These are phyloP conservation scores for Chaetura pelagica DNA, from an alignment of 2,113 vertebrate species.

Conservation along the genomic window DNA sequence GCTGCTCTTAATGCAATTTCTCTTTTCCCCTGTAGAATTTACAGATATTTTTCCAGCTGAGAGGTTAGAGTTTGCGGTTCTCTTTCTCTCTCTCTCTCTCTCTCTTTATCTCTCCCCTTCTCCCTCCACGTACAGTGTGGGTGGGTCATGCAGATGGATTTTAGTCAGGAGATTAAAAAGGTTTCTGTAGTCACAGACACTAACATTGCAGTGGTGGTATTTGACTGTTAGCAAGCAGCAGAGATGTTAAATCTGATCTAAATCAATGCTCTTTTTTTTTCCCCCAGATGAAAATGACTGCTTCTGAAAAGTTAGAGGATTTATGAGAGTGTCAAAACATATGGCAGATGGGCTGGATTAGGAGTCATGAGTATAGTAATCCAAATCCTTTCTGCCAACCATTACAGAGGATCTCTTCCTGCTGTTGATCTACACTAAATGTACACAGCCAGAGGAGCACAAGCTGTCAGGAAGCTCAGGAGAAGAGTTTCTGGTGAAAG, in stretches of 20 bases:
- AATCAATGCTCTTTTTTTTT: conserved; percentile 21
- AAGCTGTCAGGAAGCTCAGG: background rate
- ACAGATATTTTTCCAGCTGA: background rate
- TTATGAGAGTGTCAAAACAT: conserved; percentile 54
- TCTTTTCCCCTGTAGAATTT: background rate
- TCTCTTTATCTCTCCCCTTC: too few relatives aligned
- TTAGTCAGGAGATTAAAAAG: background rate
- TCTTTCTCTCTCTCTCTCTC: background rate
- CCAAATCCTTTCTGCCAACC: conserved; percentile 45
- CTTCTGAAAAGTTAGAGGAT: conserved; percentile 56
- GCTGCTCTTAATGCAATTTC: background rate
- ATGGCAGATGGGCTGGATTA: conserved; percentile 56
- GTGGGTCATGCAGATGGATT: conserved; percentile 15
- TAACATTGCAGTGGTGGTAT: conserved; percentile 12
- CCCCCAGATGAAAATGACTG: conserved; percentile 45
- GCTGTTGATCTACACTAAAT: background rate
- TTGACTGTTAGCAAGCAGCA: conserved; percentile 33
- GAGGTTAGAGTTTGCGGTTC: background rate
- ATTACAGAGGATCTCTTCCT: conserved; percentile 34
- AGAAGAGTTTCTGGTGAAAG: conserved; percentile 16
- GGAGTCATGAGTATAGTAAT: conserved; percentile 21
- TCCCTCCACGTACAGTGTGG: background rate
- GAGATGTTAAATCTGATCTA: conserved; percentile 30
- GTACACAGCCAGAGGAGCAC: background rate
- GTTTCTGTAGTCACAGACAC: conserved; percentile 20